phyloP scores from a whole-genome alignment of 2,113 vertebrate genomes.

The Colius striatus region DNA sequence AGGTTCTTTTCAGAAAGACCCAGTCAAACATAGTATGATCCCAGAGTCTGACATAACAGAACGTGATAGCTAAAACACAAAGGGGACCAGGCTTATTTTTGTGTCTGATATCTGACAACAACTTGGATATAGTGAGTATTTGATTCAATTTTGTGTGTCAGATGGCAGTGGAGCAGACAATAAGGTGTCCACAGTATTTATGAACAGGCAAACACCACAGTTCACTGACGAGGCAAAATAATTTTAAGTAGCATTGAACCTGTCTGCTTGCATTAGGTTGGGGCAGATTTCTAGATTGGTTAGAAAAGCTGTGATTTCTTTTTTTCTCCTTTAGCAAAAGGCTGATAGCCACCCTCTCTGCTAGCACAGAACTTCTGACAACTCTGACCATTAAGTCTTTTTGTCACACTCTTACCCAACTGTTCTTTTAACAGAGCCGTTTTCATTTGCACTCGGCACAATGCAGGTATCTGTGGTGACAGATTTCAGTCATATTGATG shows the following conservation, averaged over 20 bases:
- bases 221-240: slow-evolving; percentile 52
- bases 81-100: slow-evolving; percentile 52
- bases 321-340: neutral
- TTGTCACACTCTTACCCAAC: neutral
- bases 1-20: neutral
- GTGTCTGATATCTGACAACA: slow-evolving; percentile 67
- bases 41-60: slow-evolving; percentile 36
- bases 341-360: neutral
- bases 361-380: neutral
- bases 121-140: slow-evolving; percentile 28
- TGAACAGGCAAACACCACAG: slow-evolving; percentile 38
- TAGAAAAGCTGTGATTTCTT: slow-evolving; percentile 13
- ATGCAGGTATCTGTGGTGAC: neutral
- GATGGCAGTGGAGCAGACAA: slow-evolving; percentile 50
- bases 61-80: slow-evolving; percentile 50
- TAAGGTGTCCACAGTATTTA: slow-evolving; percentile 52
- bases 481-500: neutral
- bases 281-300: slow-evolving; percentile 19
- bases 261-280: slow-evolving; percentile 52
- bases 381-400: neutral
- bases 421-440: neutral
- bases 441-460: neutral
- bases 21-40: slow-evolving; percentile 19
- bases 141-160: slow-evolving; percentile 70
- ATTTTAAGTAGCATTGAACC: slow-evolving; percentile 53